Percentiles rank a stretch among this genome's conserved stretches.
phyloP scores from a whole-genome alignment of 2,888 invertebrate genomes.

The Drosophila planitibia region DNA sequence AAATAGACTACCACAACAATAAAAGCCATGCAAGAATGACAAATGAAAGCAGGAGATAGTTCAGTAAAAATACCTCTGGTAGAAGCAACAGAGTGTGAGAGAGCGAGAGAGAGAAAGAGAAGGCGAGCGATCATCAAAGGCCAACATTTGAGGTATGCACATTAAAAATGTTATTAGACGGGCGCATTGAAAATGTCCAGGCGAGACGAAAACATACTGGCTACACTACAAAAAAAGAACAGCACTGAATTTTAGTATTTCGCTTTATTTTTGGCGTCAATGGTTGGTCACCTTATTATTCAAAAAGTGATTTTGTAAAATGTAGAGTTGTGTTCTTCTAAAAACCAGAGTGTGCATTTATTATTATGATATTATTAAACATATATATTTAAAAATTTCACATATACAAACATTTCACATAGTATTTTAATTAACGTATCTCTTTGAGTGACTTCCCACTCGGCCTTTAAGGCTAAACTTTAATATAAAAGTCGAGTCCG shows the following conservation, averaged over 20 bases:
- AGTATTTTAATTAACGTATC: not conserved
- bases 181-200: conserved; percentile 44
- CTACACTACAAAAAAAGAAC: not conserved
- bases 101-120: not conserved
- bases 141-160: conserved; percentile 66
- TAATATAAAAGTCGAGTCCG: no score
- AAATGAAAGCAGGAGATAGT: conserved; percentile 22
- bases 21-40: conserved; percentile 45
- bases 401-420: not conserved
- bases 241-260: not conserved
- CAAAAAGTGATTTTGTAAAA: no score
- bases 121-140: conserved; percentile 65
- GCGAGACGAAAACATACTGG: conserved; percentile 18
- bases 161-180: conserved; percentile 64
- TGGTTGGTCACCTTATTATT: not conserved
- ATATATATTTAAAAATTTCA: not conserved
- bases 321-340: not conserved
- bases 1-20: conserved; percentile 54
- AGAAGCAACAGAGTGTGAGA: not conserved
- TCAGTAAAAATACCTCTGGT: conserved; percentile 5
- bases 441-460: not conserved
- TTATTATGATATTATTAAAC: no score
- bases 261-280: not conserved
- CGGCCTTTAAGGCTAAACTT: no score
- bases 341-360: not conserved